Base-by-base conservation (phyloP, 1,140 invertebrate species). In the Leptoteleia sp. region DNA sequence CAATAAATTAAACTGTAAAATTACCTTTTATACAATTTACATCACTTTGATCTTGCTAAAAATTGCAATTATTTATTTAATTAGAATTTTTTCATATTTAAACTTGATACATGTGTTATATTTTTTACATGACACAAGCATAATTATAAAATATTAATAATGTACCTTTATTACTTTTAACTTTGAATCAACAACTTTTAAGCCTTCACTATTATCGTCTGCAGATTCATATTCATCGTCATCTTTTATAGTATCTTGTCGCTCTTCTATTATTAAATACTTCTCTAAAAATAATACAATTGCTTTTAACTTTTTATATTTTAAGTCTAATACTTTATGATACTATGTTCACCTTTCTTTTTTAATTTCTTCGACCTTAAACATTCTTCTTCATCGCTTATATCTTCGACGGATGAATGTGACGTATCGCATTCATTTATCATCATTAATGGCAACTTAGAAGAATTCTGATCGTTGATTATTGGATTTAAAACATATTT, bases 311-410 rank as follows among this genome's bases (percentile, higher is more conserved):
- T 4, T 59, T 59, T 35, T 3, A 22, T 38, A 1, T 3, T 52
- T 52, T 52, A 35, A 52, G n/a, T n/a, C n/a, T n/a, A n/a, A n/a
- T n/a, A n/a, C n/a, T n/a, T n/a, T n/a, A n/a, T n/a, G n/a, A n/a
- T n/a, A n/a, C n/a, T n/a, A n/a, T n/a, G n/a, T n/a, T 65, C 59
- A 71, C 9, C 27, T 72, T 47, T 12, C 57, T 35, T n/a, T 0
- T 12, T 35, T 12, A 35, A 12, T 13, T 13, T 35, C 13, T 6
- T 12, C 13, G 11, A 13, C 0, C 4, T n/a, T 35, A 4, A 4
- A 35, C 7, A 35, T 35, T 35, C 33, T 17, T 40, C 37, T 7
- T 40, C 37, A 9, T 40, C 37, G 6, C 13, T 40, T 2, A 9
- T 3, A 3, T 35, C 33, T 5, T 35, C 11, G 7, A 12, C 2